A percentile compares a stretch with the other conserved stretches of the same genome.
Evolutionary conservation across 2,888 invertebrate genomes (phyloP).

Genomic region (Drosophila niveifrons): DNA sequence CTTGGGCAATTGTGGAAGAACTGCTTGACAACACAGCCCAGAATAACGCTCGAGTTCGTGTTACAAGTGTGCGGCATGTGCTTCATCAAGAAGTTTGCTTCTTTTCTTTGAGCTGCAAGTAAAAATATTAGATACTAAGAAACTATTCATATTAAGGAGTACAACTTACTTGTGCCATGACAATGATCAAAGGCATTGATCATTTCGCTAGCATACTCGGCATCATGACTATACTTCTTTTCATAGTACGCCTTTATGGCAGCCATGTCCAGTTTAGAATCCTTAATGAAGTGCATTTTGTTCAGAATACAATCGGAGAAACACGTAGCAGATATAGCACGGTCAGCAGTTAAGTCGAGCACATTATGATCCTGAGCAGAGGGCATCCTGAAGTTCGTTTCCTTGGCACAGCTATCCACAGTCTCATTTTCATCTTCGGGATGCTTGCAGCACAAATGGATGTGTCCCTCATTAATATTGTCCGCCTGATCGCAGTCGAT

Average conservation of each 20-base stretch:
- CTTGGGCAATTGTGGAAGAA: conserved; percentile 79
- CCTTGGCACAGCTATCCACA: conserved; percentile 64
- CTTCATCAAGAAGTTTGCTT: conserved; percentile 30
- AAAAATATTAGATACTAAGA: neutral
- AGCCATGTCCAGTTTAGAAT: conserved; percentile 63
- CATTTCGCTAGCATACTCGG: conserved; percentile 77
- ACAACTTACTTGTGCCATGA: conserved; percentile 62
- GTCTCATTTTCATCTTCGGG: conserved; percentile 77
- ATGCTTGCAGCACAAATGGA: conserved; percentile 76
- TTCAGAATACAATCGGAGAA: conserved; percentile 72
- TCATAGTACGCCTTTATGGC: conserved; percentile 55
- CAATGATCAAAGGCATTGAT: conserved; percentile 76
- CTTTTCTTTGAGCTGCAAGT: conserved; percentile 4
- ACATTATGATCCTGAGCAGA: conserved; percentile 67
- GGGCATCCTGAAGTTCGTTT: conserved; percentile 64
- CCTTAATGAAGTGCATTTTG: conserved; percentile 61
- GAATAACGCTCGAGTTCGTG: conserved; percentile 68
- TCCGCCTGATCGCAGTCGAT: conserved; percentile 71
- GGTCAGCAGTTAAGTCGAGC: conserved; percentile 71
- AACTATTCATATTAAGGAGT: too few species aligned
- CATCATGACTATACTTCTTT: conserved; percentile 49
- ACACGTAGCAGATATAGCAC: conserved; percentile 65
- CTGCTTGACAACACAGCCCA: conserved; percentile 70
- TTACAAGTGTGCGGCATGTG: conserved; percentile 51
- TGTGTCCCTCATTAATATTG: conserved; percentile 69